Conservation (phyloP, 2,797 vertebrate species). For the Cichlasoma orientale region DNA sequence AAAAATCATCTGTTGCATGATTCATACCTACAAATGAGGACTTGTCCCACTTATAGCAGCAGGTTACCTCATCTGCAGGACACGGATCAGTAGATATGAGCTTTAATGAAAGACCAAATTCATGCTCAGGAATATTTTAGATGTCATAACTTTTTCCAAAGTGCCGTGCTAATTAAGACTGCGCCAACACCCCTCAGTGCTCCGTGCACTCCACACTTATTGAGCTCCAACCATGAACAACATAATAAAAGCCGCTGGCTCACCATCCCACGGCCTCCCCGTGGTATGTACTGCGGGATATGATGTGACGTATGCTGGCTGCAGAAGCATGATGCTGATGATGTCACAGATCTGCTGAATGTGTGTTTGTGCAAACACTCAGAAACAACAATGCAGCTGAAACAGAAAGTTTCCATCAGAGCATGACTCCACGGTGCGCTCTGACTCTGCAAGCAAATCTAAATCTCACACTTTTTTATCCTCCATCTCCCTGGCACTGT, state of each 20-base stretch:
- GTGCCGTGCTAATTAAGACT: not conserved
- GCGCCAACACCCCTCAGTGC: not conserved
- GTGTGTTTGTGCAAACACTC: conserved; percentile 1
- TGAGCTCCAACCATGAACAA: not conserved
- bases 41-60: no score
- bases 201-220: not conserved
- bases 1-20: not conserved
- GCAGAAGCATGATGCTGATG: not conserved
- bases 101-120: not conserved
- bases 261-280: not conserved
- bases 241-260: not conserved
- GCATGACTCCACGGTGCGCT: not conserved
- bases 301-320: not conserved
- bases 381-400: not conserved
- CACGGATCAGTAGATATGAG: not conserved
- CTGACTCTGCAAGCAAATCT: not conserved
- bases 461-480: not conserved
- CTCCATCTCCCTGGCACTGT: not conserved
- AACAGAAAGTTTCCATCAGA: not conserved
- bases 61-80: not conserved
- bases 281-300: not conserved
- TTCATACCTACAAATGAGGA: no score
- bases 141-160: not conserved
- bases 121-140: not conserved
- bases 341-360: not conserved